Conservation (phyloP, 2,888 invertebrate species). For the Lymantria dispar region DNA sequence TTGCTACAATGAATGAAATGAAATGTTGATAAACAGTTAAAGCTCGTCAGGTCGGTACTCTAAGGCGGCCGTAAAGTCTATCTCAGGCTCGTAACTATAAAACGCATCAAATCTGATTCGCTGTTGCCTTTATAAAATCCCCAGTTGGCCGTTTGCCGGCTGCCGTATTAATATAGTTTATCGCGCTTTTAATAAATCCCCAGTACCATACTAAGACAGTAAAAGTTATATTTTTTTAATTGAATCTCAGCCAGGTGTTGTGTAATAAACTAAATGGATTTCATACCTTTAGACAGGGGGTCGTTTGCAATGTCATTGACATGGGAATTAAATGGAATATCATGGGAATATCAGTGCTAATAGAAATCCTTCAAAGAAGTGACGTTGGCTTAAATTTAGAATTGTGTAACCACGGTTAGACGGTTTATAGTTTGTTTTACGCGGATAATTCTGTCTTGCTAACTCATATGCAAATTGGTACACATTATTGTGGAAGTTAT, state of each 20-base stretch:
- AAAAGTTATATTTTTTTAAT: conserved; percentile 66
- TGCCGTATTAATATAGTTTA: conserved; percentile 60
- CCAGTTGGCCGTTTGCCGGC: conserved; percentile 53
- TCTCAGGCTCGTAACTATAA: conserved; percentile 63
- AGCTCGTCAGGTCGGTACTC: conserved; percentile 40
- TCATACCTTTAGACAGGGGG: conserved; percentile 40
- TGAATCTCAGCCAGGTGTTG: conserved; percentile 65
- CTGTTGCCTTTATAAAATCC: conserved; percentile 60
- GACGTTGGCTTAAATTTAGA: conserved; percentile 25
- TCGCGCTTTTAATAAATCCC: conserved; percentile 63
- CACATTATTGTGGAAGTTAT: conserved; percentile 11
- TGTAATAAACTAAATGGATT: conserved; percentile 53
- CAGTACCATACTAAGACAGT: conserved; percentile 48
- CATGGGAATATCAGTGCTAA: too few species aligned
- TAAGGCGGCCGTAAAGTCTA: conserved; percentile 58
- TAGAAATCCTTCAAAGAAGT: conserved; percentile 19
- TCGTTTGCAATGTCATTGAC: conserved; percentile 26
- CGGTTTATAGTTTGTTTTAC: conserved; percentile 15
- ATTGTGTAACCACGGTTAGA: conserved; percentile 30
- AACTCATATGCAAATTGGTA: conserved; percentile 23
- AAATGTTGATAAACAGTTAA: conserved; percentile 41
- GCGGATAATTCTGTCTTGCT: conserved; percentile 21
- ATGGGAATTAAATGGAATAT: conserved; percentile 23
- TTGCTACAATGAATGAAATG: conserved; percentile 34
- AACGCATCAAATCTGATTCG: conserved; percentile 67